Evolutionary conservation across 2,113 vertebrate genomes (phyloP), one percentile per base, ranked within the genome.

Genomic region (Mola mola): DNA sequence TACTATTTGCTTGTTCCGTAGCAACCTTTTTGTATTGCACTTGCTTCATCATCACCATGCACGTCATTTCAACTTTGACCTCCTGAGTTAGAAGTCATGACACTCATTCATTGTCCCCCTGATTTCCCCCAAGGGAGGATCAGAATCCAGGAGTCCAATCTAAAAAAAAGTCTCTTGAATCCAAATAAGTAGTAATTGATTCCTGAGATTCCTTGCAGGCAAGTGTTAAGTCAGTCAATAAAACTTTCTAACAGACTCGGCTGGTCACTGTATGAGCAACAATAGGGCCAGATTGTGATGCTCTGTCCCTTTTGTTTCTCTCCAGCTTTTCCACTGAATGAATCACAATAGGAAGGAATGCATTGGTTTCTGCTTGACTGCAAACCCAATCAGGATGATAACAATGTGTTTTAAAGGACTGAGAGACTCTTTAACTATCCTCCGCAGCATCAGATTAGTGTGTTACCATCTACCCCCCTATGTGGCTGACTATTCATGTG

Each of bases 51-150:
- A 40, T 79, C 76, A 71, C 73, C 65, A 81, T 75, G 75, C 58
- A 53, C 72, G 82, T 73, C 79, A 74, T 85, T 87, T 89, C 81
- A 88, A 79, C 81, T 87, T 64, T 91, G 86, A 91, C 91, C 91
- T 78, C 48, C 59, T 65, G 57, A 46, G 63, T 50, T 81, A 85
- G 44, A 76, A 87, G 85, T 82, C 82, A 43, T n/a, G 76, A 83
- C 87, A 85, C 72, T 36, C 40, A 6, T 33, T 69, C 64, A 78
- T 87, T 86, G 79, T 76, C 29, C 15, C 11, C n/a, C 24, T 3
- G 2, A 16, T 64, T 59, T 61, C 58, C 25, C 62, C 40, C 9
- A 10, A 13, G 70, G 66, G 61, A 51, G 49, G 52, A 57, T 66
- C 60, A 40, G 37, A 66, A 67, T 78, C 38, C 52, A 62, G 38